A percentile compares a stretch with the other conserved stretches of the same genome.
phyloP scores from a whole-genome alignment of 2,888 invertebrate genomes.

The Acholoe squamosa region DNA sequence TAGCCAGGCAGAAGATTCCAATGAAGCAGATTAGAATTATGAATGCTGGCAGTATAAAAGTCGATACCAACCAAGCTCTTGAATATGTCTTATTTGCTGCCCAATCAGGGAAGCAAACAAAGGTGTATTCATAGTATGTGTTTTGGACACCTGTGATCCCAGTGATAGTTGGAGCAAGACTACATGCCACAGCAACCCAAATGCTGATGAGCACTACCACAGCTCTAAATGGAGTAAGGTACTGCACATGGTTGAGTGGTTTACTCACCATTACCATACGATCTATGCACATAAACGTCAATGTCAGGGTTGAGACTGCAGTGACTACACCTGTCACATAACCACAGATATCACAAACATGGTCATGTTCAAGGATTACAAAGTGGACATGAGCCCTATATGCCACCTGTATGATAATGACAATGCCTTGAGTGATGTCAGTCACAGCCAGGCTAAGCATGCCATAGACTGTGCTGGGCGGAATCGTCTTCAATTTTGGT shows the following conservation, averaged over 20 bases:
- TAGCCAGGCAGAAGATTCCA: background rate
- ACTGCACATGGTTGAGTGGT: background rate
- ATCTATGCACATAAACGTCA: background rate
- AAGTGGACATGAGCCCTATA: background rate
- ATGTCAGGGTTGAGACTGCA: background rate
- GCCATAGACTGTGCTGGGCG: background rate
- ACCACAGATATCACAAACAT: background rate
- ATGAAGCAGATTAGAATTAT: background rate
- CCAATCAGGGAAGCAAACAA: background rate
- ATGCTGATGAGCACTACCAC: background rate
- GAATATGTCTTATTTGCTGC: background rate
- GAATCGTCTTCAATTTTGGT: no score
- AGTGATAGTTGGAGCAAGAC: background rate
- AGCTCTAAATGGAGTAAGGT: background rate
- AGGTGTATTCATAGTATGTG: background rate
- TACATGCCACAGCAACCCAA: background rate
- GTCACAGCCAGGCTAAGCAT: background rate
- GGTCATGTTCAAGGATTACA: background rate
- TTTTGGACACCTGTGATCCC: background rate
- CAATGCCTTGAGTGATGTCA: background rate
- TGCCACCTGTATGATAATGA: background rate
- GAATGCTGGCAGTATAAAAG: background rate
- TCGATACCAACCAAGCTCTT: background rate
- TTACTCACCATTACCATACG: background rate
- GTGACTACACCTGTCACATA: background rate